These are phyloP conservation scores for Pygocentrus nattereri DNA, from an alignment of 2,797 vertebrate genomes.

Conservation along the genomic window DNA sequence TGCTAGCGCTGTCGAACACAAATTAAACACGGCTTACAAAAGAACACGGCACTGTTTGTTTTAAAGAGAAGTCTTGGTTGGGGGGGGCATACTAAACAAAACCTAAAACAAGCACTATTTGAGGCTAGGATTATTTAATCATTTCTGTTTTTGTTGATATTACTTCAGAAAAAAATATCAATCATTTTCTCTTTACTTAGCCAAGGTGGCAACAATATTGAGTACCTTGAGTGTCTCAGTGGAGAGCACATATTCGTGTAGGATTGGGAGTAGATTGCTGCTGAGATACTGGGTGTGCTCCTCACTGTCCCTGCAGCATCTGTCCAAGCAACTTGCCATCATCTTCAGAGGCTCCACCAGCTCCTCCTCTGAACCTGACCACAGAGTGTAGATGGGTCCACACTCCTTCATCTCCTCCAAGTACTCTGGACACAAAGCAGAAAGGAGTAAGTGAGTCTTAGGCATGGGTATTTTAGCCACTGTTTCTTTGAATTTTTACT, in stretches of 20 bases:
- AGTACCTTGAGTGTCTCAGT: constrained; percentile 87
- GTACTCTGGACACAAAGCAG: constrained; percentile 81
- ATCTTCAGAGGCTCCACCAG: constrained; percentile 83
- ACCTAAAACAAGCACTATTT: background rate
- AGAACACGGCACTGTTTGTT: constrained; percentile 1
- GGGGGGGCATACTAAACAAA: background rate
- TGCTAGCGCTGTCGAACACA: constrained; percentile 6
- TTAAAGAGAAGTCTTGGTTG: background rate
- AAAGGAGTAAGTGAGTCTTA: background rate
- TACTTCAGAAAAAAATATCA: background rate
- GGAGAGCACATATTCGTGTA: constrained; percentile 95
- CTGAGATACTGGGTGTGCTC: constrained; percentile 81
- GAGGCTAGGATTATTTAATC: background rate
- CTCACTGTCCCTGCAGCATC: constrained; percentile 84
- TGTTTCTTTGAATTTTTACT: no score
- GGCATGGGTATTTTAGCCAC: no score
- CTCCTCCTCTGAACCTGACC: constrained; percentile 87
- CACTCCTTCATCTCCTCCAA: constrained; percentile 89
- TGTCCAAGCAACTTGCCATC: constrained; percentile 84
- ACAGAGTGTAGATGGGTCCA: constrained; percentile 84
- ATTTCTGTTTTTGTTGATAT: background rate
- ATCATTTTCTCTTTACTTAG: background rate
- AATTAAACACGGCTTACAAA: constrained; percentile 14
- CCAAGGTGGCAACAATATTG: background rate
- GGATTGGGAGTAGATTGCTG: constrained; percentile 81